A percentile compares a stretch with the other conserved stretches of the same genome.
These are phyloP conservation scores for Neelides folsomi DNA, from an alignment of 2,888 invertebrate genomes.

Conservation along the genomic window DNA sequence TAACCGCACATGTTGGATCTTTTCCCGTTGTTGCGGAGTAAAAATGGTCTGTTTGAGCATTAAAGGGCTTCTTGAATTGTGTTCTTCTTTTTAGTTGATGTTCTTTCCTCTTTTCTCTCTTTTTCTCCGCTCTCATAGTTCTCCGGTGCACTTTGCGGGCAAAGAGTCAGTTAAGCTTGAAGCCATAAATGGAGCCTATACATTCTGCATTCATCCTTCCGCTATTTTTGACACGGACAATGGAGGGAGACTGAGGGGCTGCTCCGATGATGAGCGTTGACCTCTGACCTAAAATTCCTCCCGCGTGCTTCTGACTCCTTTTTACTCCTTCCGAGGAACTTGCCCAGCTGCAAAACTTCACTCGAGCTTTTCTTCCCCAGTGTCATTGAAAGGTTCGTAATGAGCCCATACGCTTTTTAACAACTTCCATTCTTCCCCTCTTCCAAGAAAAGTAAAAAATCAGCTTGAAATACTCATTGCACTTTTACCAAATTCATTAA, in stretches of 20 bases:
- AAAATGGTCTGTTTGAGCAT: no score
- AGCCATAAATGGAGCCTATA: no score
- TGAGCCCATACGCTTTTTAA: constrained; percentile 18
- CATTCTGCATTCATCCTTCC: constrained; percentile 1
- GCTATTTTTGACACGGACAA: constrained; percentile 10
- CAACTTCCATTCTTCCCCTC: constrained; percentile 10
- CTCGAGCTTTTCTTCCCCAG: constrained; percentile 7
- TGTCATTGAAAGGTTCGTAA: constrained; percentile 17
- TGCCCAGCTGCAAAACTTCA: constrained; percentile 21
- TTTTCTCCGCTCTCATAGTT: no score
- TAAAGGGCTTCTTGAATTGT: no score
- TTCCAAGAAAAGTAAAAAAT: not conserved
- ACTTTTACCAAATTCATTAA: no score
- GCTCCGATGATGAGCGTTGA: constrained; percentile 19
- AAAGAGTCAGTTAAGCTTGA: no score
- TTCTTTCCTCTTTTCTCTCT: no score
- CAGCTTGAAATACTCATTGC: no score
- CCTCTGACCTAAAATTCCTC: constrained; percentile 16
- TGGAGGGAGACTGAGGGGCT: not conserved
- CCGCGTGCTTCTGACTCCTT: constrained; percentile 10
- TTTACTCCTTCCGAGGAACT: constrained; percentile 5
- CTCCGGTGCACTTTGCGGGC: no score
- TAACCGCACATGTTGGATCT: no score
- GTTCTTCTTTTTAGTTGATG: no score
- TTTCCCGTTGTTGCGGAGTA: no score